Evolutionary conservation across 2,888 invertebrate genomes (phyloP).

Genomic region (Frankliniella intonsa): DNA sequence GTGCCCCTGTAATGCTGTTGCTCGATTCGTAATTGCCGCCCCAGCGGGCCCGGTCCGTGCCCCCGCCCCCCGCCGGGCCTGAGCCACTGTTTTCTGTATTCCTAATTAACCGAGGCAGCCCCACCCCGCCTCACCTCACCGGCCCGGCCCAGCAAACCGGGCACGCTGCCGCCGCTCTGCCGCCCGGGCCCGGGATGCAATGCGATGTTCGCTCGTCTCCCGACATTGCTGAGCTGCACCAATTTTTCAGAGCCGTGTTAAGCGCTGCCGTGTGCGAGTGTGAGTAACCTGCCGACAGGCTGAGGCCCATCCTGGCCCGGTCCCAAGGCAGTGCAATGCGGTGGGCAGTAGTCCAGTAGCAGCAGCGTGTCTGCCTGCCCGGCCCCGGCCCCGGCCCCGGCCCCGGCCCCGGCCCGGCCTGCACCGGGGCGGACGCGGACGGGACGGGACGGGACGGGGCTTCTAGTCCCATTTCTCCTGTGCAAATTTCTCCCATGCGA

Average conservation of each 20-base stretch:
- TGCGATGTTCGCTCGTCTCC: not conserved
- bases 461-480: too few relatives aligned
- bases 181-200: not conserved
- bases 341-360: too few relatives aligned
- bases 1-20: too few relatives aligned
- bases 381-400: too few relatives aligned
- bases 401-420: too few relatives aligned
- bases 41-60: too few relatives aligned
- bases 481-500: too few relatives aligned
- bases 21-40: not conserved
- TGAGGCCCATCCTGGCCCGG: not conserved
- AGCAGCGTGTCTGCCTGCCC: too few relatives aligned
- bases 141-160: not conserved
- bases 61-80: too few relatives aligned
- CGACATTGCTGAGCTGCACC: not conserved
- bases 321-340: not conserved
- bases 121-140: not conserved
- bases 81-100: not conserved
- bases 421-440: too few relatives aligned
- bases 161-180: not conserved
- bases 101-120: slow-evolving; percentile 15
- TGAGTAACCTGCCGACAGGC: not conserved
- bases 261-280: not conserved
- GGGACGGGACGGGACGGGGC: too few relatives aligned
- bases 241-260: not conserved